Base-by-base conservation (phyloP, 2,888 invertebrate genomes). In the Rhagonycha lutea region DNA sequence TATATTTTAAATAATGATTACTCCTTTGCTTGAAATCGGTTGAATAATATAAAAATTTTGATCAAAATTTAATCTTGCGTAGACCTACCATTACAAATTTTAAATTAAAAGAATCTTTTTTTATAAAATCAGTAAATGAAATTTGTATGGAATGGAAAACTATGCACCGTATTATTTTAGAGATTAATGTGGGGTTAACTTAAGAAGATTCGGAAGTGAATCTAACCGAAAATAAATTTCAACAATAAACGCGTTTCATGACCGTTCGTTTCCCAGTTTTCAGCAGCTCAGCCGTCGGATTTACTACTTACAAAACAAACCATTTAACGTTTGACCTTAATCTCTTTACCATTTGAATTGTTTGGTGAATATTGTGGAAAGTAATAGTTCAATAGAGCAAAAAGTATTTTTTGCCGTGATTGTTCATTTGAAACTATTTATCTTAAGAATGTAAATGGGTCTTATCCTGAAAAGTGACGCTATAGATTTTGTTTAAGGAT, bases 241-340 rank as follows among this genome's bases (percentile, higher is more conserved):
- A 28, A 75, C 81, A 79, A 80, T 80, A 80, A 81, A 79, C 75
- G 77, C 79, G 79, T 79, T 79, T 79, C 77, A 72, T 72, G 60
- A 76, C 72, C 79, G 70, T 73, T 72, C 80, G 81, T 83, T 81
- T 82, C 81, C 80, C 82, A 76, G 81, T 82, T 82, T 83, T 82
- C 83, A 82, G 79, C 82, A 77, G 71, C 72, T 77, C 76, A 79
- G 78, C 79, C 79, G 68, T 72, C 79, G 82, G 83, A 82, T 83
- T 83, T 83, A 83, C 83, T 82, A 82, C 82, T 83, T 81, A 83
- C 83, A 83, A 83, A 83, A 83, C 82, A 83, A 83, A 83, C 82
- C 83, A 81, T 83, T 83, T 83, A 83, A 81, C 82, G 80, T 81
- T 81, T 81, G 82, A 80, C 81, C 81, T 80, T 82, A 82, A 82